Conservation (phyloP, 2,888 invertebrate genomes). For the Hedychridium roseum region DNA sequence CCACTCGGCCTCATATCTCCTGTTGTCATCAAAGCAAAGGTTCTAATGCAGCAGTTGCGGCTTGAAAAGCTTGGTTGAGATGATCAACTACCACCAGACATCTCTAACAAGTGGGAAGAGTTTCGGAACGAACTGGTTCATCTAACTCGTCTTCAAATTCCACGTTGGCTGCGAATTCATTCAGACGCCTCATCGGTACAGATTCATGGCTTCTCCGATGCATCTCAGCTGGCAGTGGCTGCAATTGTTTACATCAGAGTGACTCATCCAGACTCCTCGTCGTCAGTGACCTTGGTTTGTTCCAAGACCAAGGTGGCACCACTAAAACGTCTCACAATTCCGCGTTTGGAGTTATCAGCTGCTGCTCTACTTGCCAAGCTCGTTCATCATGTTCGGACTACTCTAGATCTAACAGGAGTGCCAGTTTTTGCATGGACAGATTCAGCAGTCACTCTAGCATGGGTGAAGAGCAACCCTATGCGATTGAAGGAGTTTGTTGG, state of each 20-base stretch:
- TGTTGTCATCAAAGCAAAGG: conserved; percentile 13
- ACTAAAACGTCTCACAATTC: too few relatives aligned
- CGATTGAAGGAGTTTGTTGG: too few relatives aligned
- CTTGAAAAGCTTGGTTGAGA: conserved; percentile 24
- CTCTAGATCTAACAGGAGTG: too few relatives aligned
- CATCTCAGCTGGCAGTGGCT: conserved; percentile 25
- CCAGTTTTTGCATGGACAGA: too few relatives aligned
- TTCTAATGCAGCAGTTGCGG: conserved; percentile 24
- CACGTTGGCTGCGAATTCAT: conserved; percentile 21
- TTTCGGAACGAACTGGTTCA: conserved; percentile 16
- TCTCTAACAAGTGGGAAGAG: conserved; percentile 10
- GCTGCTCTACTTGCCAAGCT: too few relatives aligned
- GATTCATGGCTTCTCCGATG: conserved; percentile 29
- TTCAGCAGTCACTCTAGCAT: too few relatives aligned
- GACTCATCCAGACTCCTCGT: conserved; percentile 7
- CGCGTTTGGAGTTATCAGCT: too few relatives aligned
- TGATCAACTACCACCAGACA: conserved; percentile 10
- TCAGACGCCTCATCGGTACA: conserved; percentile 14
- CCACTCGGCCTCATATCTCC: conserved; percentile 21
- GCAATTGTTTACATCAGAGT: conserved; percentile 18
- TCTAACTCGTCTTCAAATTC: conserved; percentile 16
- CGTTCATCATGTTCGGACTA: too few relatives aligned
- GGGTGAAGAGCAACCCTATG: too few relatives aligned
- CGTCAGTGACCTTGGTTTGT: neutral
- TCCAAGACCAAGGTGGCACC: too few relatives aligned